Percentiles rank a stretch among this genome's conserved stretches.
Conservation (phyloP, 2,888 invertebrate species). For the Hydropsyche betteni region DNA sequence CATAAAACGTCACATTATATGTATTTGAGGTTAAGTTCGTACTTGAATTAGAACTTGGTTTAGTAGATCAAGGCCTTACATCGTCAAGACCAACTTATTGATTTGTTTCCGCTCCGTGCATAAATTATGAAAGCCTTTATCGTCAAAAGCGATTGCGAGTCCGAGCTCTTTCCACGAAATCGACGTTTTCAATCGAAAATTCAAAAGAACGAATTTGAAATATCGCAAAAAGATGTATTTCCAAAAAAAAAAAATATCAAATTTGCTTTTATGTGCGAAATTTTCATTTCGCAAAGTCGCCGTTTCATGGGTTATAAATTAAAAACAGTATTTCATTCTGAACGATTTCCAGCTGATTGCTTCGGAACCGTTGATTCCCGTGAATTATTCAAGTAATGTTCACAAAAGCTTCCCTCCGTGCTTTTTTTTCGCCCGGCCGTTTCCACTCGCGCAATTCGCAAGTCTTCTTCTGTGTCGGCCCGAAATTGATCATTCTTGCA, state of each 20-base stretch:
- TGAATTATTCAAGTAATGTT: constrained; percentile 28
- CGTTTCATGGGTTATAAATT: constrained; percentile 18
- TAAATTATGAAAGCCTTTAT: constrained; percentile 11
- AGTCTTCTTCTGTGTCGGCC: constrained; percentile 1
- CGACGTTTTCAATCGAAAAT: too few species aligned
- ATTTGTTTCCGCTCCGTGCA: constrained; percentile 11
- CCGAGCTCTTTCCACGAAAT: too few species aligned
- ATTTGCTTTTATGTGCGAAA: too few species aligned
- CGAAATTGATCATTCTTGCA: constrained; percentile 27
- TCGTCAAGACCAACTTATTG: constrained; percentile 23
- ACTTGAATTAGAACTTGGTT: constrained; percentile 8
- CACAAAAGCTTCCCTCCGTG: not conserved
- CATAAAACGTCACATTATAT: too few species aligned
- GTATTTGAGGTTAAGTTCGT: not conserved
- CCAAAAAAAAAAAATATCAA: too few species aligned
- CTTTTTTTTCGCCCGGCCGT: not conserved
- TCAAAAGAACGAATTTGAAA: too few species aligned
- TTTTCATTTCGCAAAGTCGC: too few species aligned
- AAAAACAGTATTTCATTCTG: constrained; percentile 28
- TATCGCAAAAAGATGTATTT: too few species aligned
- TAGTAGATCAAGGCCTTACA: constrained; percentile 19
- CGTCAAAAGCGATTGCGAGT: not conserved
- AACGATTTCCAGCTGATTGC: constrained; percentile 29
- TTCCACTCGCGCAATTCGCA: not conserved
- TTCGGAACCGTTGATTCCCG: constrained; percentile 18